Conservation (phyloP, 2,113 vertebrate genomes). For the Trogon surrucura region DNA sequence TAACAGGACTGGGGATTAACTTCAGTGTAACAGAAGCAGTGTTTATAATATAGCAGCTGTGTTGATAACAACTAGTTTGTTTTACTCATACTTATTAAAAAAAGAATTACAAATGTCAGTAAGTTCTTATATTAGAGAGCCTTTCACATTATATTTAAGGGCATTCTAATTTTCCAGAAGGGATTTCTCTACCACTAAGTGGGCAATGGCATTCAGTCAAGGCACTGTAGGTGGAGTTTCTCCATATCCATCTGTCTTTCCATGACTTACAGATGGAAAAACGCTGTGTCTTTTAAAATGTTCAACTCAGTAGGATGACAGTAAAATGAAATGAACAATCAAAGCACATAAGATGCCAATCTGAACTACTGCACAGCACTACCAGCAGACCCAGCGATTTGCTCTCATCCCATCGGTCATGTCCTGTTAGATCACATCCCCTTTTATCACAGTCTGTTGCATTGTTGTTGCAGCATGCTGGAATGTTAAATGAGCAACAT, state of each 20-base stretch:
- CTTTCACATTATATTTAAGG: constrained; percentile 31
- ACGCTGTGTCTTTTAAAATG: constrained; percentile 60
- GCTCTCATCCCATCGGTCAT: constrained; percentile 36
- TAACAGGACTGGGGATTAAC: constrained; percentile 73
- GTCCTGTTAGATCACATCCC: constrained; percentile 58
- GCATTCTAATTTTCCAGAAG: constrained; percentile 32
- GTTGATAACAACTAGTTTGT: constrained; percentile 40
- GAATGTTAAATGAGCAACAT: constrained; percentile 48
- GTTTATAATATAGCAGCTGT: constrained; percentile 44
- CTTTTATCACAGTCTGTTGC: constrained; percentile 51
- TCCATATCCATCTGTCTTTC: constrained; percentile 68
- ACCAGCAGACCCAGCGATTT: not conserved
- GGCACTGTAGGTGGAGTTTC: constrained; percentile 47
- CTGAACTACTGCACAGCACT: constrained; percentile 35
- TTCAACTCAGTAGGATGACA: constrained; percentile 68
- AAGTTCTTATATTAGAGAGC: constrained; percentile 38
- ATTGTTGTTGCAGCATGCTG: constrained; percentile 39
- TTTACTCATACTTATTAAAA: constrained; percentile 55
- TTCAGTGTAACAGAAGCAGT: constrained; percentile 57
- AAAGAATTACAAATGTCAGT: constrained; percentile 48
- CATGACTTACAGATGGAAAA: constrained; percentile 64
- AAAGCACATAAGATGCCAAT: constrained; percentile 57
- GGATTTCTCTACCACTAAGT: constrained; percentile 50
- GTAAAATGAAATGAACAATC: constrained; percentile 72
- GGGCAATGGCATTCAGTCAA: constrained; percentile 69